Percentiles rank a stretch among this genome's conserved stretches.
Evolutionary conservation across 1,140 invertebrate species (phyloP).

Genomic region (Harpegnathos saltator): DNA sequence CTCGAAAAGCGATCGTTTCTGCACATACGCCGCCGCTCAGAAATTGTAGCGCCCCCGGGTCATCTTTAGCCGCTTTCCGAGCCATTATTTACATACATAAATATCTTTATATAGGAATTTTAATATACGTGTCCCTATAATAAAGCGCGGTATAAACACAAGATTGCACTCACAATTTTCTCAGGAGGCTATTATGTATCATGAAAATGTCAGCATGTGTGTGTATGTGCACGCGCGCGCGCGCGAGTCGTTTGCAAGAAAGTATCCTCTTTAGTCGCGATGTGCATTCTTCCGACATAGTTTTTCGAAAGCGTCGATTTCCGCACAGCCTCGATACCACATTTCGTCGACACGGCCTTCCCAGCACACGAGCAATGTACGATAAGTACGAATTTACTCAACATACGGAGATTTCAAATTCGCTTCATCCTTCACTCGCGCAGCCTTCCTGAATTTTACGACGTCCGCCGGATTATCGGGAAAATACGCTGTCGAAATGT

Average conservation of each 20-base stretch:
- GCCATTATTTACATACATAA: constrained; percentile 21
- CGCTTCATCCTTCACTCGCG: no score
- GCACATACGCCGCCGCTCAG: neutral
- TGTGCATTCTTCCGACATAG: neutral
- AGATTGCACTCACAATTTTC: neutral
- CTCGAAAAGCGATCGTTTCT: neutral
- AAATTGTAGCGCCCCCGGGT: no score
- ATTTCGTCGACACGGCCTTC: no score
- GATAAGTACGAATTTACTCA: no score
- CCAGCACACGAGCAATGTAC: no score
- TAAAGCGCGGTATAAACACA: neutral
- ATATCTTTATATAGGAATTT: constrained; percentile 34
- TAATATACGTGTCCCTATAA: neutral
- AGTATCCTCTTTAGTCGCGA: constrained; percentile 4
- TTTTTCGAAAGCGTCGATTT: no score
- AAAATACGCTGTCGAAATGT: no score
- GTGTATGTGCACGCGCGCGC: neutral
- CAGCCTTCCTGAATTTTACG: no score
- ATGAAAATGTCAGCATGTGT: neutral
- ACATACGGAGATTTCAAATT: no score
- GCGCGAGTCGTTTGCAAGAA: neutral
- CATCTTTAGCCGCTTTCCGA: neutral
- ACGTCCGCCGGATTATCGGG: no score
- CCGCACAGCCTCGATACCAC: no score
- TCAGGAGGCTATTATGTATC: neutral